phyloP scores from a whole-genome alignment of 2,113 vertebrate species.

The Argyrosomus japonicus region DNA sequence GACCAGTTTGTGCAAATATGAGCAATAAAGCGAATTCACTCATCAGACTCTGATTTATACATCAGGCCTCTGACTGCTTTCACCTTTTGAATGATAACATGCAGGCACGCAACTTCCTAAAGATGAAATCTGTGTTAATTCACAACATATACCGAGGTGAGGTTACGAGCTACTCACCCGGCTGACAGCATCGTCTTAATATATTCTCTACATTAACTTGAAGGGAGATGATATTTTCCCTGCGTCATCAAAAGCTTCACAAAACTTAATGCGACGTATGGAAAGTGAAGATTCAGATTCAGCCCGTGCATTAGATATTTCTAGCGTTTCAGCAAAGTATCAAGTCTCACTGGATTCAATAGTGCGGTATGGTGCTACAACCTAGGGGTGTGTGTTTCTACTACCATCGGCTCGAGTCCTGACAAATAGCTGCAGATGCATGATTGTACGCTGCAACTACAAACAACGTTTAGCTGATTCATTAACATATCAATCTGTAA shows the following conservation, averaged over 20 bases:
- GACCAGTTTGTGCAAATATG: slow-evolving; percentile 26
- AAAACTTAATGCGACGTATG: background rate
- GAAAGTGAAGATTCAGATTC: background rate
- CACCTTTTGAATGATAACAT: background rate
- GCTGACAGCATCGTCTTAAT: background rate
- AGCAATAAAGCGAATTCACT: background rate
- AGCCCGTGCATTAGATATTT: slow-evolving; percentile 2
- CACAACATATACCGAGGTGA: background rate
- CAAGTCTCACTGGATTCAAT: background rate
- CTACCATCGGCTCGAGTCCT: too few relatives aligned
- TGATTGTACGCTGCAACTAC: background rate
- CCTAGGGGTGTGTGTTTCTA: background rate
- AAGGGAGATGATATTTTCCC: slow-evolving; percentile 6
- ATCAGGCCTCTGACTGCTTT: background rate
- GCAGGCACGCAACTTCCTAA: background rate
- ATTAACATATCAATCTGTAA: background rate
- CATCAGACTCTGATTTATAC: background rate
- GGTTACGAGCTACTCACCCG: background rate
- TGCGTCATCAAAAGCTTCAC: background rate
- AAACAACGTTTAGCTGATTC: too few relatives aligned
- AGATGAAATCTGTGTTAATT: background rate
- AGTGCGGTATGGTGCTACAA: background rate
- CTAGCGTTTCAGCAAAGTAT: slow-evolving; percentile 5
- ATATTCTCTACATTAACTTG: slow-evolving; percentile 5
- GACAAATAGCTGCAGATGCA: background rate